A percentile compares a stretch with the other conserved stretches of the same genome.
Evolutionary conservation across 2,888 invertebrate genomes (phyloP).

Genomic region (Spisula solida): DNA sequence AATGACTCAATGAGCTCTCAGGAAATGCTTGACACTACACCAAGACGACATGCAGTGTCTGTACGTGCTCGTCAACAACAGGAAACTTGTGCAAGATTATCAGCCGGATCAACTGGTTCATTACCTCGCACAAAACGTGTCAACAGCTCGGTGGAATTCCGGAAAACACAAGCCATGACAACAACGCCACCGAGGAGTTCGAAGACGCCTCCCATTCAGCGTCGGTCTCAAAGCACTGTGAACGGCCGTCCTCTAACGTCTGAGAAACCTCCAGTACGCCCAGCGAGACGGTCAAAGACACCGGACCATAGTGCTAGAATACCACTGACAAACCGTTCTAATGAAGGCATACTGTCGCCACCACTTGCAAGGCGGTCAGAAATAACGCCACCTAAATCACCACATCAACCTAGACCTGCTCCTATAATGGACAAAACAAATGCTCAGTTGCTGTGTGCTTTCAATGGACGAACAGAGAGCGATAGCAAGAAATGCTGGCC

Average conservation of each 20-base stretch:
- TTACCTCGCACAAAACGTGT: conserved; percentile 64
- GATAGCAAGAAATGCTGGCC: conserved; percentile 79
- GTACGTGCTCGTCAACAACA: conserved; percentile 59
- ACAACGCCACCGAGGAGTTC: conserved; percentile 42
- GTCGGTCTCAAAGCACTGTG: conserved; percentile 62
- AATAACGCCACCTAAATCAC: conserved; percentile 55
- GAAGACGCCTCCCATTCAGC: conserved; percentile 67
- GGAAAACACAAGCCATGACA: conserved; percentile 64
- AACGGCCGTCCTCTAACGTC: conserved; percentile 57
- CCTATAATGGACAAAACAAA: conserved; percentile 69
- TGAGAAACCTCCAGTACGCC: conserved; percentile 63
- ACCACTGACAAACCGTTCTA: neutral
- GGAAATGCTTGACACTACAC: conserved; percentile 67
- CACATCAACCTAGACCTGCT: conserved; percentile 53
- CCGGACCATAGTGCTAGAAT: conserved; percentile 58
- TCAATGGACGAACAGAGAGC: conserved; percentile 76
- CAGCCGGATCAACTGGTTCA: conserved; percentile 67
- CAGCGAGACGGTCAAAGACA: conserved; percentile 67
- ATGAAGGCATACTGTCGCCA: conserved; percentile 55
- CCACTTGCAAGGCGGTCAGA: conserved; percentile 63
- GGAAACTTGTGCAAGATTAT: conserved; percentile 62
- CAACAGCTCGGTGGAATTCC: conserved; percentile 67
- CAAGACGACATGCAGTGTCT: conserved; percentile 49
- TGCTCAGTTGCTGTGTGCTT: conserved; percentile 72
- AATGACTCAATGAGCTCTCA: conserved; percentile 77